Conservation (phyloP, 2,113 vertebrate species). For the Steatornis caripensis region DNA sequence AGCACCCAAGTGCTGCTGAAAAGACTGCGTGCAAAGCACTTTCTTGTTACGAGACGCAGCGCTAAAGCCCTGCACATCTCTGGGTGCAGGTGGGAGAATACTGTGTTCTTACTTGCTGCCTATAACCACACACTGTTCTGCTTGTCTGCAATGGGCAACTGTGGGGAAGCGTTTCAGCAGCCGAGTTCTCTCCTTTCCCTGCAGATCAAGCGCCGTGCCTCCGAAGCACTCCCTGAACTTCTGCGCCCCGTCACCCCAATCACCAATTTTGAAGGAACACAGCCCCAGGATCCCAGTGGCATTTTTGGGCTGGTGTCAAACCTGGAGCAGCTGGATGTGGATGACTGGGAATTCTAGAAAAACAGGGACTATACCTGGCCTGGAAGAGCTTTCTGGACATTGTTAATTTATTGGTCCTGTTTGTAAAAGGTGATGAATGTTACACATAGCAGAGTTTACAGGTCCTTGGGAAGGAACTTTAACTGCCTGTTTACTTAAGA, state of each 20-base stretch:
- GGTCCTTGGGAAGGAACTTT: conserved; percentile 34
- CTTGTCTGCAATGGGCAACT: accelerated
- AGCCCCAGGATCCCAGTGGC: conserved; percentile 78
- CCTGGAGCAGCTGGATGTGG: conserved; percentile 90
- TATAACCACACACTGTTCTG: accelerated
- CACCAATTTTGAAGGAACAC: conserved; percentile 77
- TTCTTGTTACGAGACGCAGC: not conserved
- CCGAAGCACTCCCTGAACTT: conserved; percentile 90
- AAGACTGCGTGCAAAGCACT: not conserved
- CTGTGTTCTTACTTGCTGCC: not conserved
- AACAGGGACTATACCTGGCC: not conserved
- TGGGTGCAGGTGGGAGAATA: not conserved
- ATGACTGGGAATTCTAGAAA: conserved; percentile 96
- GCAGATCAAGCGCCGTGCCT: conserved; percentile 91
- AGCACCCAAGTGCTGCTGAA: not conserved
- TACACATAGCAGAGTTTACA: conserved; percentile 28
- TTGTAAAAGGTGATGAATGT: conserved; percentile 15
- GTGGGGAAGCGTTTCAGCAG: not conserved
- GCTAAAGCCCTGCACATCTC: accelerated
- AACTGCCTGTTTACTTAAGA: not conserved
- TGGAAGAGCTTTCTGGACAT: not conserved
- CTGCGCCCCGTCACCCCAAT: conserved; percentile 87
- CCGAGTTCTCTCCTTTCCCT: not conserved
- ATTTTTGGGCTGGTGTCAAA: conserved; percentile 86
- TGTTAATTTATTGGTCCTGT: conserved; percentile 49